phyloP scores from a whole-genome alignment of 2,797 vertebrate genomes.

The Bovichtus diacanthus region DNA sequence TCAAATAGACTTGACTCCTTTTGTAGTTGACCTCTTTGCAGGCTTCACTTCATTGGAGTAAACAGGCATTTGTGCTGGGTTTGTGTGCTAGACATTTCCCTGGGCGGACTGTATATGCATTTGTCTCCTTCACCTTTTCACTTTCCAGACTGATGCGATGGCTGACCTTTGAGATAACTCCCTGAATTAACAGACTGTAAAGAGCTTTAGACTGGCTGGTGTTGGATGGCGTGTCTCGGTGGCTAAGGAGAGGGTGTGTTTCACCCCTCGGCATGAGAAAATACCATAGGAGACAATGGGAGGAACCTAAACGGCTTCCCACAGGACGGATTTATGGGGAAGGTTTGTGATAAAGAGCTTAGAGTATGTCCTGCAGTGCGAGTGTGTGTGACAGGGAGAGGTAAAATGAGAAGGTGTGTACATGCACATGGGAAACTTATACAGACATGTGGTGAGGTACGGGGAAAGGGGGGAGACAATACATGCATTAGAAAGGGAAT shows the following conservation, averaged over 20 bases:
- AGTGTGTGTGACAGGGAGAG: constrained; percentile 12
- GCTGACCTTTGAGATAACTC: constrained; percentile 61
- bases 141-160: constrained; percentile 29
- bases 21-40: constrained; percentile 22
- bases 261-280: constrained; percentile 40
- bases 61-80: background rate
- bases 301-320: constrained; percentile 46
- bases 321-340: constrained; percentile 23
- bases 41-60: background rate
- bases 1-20: constrained; percentile 1
- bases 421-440: background rate
- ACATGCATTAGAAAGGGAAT: background rate
- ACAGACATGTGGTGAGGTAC: constrained; percentile 9
- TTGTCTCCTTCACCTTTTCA: constrained; percentile 31
- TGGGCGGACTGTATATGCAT: background rate
- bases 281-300: constrained; percentile 53
- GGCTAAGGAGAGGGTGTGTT: constrained; percentile 45
- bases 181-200: constrained; percentile 45
- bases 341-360: constrained; percentile 13
- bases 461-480: background rate
- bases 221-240: constrained; percentile 44
- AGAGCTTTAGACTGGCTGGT: constrained; percentile 53
- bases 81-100: background rate
- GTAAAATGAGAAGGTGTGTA: constrained; percentile 35
- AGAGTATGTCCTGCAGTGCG: constrained; percentile 7